A percentile compares a stretch with the other conserved stretches of the same genome.
Conservation (phyloP, 2,113 vertebrate genomes). For the Nothobranchius furzeri region DNA sequence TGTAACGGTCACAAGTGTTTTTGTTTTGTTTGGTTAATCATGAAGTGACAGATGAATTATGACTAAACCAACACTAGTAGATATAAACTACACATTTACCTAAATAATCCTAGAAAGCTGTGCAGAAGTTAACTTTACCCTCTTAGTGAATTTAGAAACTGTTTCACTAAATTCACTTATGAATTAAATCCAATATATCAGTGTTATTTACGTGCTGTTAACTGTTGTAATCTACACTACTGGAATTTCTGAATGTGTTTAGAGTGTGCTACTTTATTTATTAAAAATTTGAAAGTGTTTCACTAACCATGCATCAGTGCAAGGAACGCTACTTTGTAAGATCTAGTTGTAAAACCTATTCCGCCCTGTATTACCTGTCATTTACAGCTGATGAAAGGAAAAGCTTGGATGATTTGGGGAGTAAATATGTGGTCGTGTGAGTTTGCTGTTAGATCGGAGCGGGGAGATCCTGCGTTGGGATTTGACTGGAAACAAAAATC, state of each 20-base stretch:
- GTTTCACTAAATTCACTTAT: background rate
- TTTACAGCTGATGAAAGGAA: background rate
- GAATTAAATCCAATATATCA: background rate
- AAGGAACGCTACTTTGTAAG: slow-evolving; percentile 35
- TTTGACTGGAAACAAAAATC: too few species aligned
- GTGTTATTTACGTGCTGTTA: background rate
- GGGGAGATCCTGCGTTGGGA: too few species aligned
- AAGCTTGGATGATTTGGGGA: background rate
- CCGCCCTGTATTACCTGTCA: background rate
- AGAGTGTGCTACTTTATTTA: slow-evolving; percentile 27
- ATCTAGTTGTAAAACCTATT: background rate
- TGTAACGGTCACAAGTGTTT: too few species aligned
- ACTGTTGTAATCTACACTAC: background rate
- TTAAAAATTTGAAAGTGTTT: slow-evolving; percentile 8
- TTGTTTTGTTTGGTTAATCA: too few species aligned
- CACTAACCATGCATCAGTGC: slow-evolving; percentile 18
- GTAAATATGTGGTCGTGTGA: too few species aligned
- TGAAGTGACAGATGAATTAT: background rate
- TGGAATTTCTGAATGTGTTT: background rate
- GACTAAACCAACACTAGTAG: background rate
- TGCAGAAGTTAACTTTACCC: background rate
- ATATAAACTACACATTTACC: background rate
- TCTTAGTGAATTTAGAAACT: background rate
- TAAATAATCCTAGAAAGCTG: background rate
- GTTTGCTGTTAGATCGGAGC: too few species aligned